A percentile compares a stretch with the other conserved stretches of the same genome.
Evolutionary conservation across 2,113 vertebrate species (phyloP).

Genomic region (Hypocryptadius cinnamomeus): DNA sequence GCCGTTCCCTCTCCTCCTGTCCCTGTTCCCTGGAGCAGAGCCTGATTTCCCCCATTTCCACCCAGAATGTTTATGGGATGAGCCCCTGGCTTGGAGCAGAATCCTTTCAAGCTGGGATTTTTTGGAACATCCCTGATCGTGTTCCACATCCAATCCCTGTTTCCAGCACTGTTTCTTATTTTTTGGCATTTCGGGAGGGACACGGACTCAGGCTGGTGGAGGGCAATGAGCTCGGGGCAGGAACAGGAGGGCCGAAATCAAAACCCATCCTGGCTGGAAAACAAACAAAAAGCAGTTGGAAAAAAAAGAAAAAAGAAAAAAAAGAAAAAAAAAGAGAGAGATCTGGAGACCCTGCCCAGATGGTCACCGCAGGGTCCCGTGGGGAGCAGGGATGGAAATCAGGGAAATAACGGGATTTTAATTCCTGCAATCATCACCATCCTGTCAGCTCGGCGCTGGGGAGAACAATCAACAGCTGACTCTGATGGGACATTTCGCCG

Average conservation of each 20-base stretch:
- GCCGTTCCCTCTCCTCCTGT: not conserved
- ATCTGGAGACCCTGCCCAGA: not conserved
- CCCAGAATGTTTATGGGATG: not conserved
- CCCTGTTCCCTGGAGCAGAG: not conserved
- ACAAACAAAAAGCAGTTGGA: not conserved
- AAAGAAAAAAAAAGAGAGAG: not conserved
- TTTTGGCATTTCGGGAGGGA: not conserved
- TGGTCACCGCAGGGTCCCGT: not conserved
- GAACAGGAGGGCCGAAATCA: not conserved
- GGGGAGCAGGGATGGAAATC: not conserved
- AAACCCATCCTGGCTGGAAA: not conserved
- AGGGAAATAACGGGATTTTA: not conserved
- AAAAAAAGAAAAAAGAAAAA: too few relatives aligned
- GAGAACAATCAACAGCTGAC: slow-evolving; percentile 40
- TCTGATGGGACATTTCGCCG: slow-evolving; percentile 45
- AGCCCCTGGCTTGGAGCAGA: not conserved
- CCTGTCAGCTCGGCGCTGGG: slow-evolving; percentile 7
- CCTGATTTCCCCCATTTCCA: not conserved
- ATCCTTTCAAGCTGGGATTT: not conserved
- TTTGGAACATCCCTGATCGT: not conserved
- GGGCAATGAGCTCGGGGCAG: not conserved
- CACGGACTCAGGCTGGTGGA: not conserved
- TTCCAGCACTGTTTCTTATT: not conserved
- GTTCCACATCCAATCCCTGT: rapidly evolving
- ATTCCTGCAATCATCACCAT: slow-evolving; percentile 27